Conservation (phyloP, 2,113 vertebrate species). For the Pontoporia blainvillei region DNA sequence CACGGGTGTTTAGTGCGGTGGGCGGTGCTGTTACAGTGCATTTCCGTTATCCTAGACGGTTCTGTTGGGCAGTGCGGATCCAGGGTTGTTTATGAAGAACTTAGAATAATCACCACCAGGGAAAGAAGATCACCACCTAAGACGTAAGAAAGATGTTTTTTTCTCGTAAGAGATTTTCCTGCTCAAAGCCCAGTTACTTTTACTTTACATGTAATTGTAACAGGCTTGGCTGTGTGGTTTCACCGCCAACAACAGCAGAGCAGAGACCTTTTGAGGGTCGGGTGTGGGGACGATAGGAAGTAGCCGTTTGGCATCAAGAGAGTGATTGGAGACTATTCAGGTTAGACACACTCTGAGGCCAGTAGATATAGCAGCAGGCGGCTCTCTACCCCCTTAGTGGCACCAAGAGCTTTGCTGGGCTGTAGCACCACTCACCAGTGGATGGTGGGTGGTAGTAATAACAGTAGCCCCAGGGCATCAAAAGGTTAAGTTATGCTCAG, state of each 20-base stretch:
- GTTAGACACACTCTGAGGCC: neutral
- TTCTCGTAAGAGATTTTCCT: neutral
- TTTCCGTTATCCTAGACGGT: too few relatives aligned
- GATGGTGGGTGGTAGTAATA: neutral
- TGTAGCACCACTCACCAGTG: neutral
- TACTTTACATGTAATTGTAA: neutral
- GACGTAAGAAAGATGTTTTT: neutral
- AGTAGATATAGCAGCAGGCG: accelerated
- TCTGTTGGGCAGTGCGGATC: too few relatives aligned
- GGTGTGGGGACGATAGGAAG: neutral
- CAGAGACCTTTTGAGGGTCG: neutral
- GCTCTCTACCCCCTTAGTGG: accelerated
- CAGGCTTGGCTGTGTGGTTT: accelerated
- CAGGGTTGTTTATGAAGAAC: neutral
- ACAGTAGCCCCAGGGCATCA: neutral
- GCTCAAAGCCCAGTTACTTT: neutral
- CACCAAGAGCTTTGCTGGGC: neutral
- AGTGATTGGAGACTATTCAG: accelerated
- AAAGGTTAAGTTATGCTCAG: neutral
- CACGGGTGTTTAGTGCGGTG: accelerated
- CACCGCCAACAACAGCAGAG: neutral
- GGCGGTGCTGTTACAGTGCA: too few relatives aligned
- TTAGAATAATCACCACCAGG: neutral
- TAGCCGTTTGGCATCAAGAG: neutral
- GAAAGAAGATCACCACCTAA: neutral